phyloP scores from a whole-genome alignment of 2,113 vertebrate genomes.

The Apistogramma diplotaenia region DNA sequence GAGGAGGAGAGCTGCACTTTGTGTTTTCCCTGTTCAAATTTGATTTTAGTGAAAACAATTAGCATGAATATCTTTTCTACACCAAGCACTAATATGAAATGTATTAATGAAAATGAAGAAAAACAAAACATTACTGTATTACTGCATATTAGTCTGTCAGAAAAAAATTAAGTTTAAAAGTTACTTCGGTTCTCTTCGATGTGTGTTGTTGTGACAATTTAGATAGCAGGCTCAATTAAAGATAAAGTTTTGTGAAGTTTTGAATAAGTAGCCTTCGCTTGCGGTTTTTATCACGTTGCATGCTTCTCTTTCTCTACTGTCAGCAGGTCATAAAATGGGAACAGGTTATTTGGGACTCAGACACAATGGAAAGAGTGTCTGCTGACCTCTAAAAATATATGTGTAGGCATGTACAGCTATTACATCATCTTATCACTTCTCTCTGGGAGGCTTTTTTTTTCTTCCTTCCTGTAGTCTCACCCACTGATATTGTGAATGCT shows the following conservation, averaged over 20 bases:
- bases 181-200: not conserved
- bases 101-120: slow-evolving; percentile 18
- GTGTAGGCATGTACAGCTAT: not conserved
- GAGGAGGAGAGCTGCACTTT: not conserved
- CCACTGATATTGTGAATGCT: not conserved
- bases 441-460: not conserved
- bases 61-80: not conserved
- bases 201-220: not conserved
- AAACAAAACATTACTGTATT: slow-evolving; percentile 8
- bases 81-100: not conserved
- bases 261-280: not conserved
- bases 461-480: not conserved
- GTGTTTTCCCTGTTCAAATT: slow-evolving; percentile 16
- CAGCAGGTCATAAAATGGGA: not conserved
- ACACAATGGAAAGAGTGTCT: not conserved
- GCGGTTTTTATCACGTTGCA: not conserved
- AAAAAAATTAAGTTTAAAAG: not conserved
- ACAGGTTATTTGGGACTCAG: not conserved
- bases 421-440: slow-evolving; percentile 2
- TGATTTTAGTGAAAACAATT: slow-evolving; percentile 31
- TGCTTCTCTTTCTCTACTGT: slow-evolving; percentile 3
- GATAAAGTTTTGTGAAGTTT: not conserved
- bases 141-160: not conserved
- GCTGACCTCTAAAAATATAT: not conserved
- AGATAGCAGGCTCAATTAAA: not conserved